Conservation (phyloP, 2,113 vertebrate genomes). For the Alethe diademata region DNA sequence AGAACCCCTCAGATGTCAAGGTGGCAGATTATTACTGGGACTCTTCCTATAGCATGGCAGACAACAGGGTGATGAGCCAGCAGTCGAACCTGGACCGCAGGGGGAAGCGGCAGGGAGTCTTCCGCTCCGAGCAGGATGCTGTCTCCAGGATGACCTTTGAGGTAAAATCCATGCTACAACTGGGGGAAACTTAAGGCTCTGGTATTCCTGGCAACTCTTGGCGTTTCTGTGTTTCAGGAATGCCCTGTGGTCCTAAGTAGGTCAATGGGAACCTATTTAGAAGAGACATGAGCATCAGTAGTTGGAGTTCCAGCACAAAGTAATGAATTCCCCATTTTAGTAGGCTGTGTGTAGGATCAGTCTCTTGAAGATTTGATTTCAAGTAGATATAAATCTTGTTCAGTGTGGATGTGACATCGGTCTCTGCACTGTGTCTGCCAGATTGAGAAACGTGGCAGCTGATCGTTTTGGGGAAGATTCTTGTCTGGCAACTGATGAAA, state of each 20-base stretch:
- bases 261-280: neutral
- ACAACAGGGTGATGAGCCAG: conserved; percentile 79
- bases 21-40: conserved; percentile 95
- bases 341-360: neutral
- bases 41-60: conserved; percentile 82
- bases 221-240: neutral
- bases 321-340: neutral
- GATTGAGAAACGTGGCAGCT: neutral
- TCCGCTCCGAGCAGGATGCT: conserved; percentile 87
- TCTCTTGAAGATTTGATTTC: neutral
- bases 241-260: neutral
- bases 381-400: neutral
- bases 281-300: neutral
- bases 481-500: neutral
- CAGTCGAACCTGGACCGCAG: conserved; percentile 78
- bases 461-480: neutral
- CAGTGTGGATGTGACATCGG: neutral
- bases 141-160: conserved; percentile 86
- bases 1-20: conserved; percentile 85
- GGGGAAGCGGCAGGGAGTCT: conserved; percentile 83
- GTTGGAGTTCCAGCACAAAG: neutral
- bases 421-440: neutral
- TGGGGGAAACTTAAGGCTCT: neutral
- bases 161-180: conserved; percentile 63
- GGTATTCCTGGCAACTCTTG: neutral